phyloP scores from a whole-genome alignment of 2,888 invertebrate genomes.

The Erannis defoliaria region DNA sequence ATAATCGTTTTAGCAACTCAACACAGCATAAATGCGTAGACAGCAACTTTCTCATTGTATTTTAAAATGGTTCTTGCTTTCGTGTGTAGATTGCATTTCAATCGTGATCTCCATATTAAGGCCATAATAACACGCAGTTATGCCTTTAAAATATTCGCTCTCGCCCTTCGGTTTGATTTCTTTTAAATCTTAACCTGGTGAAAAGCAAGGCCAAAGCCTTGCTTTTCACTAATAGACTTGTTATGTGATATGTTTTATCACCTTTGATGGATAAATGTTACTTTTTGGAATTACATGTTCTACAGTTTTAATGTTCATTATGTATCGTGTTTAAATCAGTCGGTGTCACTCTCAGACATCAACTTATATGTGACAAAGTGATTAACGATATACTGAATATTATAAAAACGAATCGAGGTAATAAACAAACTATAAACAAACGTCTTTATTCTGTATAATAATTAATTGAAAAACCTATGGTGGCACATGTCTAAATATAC shows the following conservation, averaged over 20 bases:
- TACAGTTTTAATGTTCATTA: neutral
- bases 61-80: conserved; percentile 34
- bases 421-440: no score
- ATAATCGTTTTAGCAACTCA: conserved; percentile 7
- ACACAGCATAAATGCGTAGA: conserved; percentile 10
- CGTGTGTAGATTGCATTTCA: conserved; percentile 35
- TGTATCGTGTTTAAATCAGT: neutral
- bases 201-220: conserved; percentile 55
- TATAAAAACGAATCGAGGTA: no score
- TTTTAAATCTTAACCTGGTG: conserved; percentile 44
- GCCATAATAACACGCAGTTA: conserved; percentile 32
- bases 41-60: conserved; percentile 32
- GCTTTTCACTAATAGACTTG: conserved; percentile 46
- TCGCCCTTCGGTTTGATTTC: conserved; percentile 51
- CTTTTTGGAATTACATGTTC: neutral
- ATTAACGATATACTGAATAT: no score
- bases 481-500: neutral
- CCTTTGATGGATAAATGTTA: neutral
- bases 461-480: neutral
- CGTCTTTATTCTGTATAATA: no score
- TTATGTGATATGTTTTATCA: conserved; percentile 7
- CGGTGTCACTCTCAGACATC: no score
- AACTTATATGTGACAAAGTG: no score
- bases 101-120: conserved; percentile 37
- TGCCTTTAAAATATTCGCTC: conserved; percentile 42